These are phyloP conservation scores for Trichonephila clavipes DNA, from an alignment of 1,140 invertebrate species.

Conservation along the genomic window DNA sequence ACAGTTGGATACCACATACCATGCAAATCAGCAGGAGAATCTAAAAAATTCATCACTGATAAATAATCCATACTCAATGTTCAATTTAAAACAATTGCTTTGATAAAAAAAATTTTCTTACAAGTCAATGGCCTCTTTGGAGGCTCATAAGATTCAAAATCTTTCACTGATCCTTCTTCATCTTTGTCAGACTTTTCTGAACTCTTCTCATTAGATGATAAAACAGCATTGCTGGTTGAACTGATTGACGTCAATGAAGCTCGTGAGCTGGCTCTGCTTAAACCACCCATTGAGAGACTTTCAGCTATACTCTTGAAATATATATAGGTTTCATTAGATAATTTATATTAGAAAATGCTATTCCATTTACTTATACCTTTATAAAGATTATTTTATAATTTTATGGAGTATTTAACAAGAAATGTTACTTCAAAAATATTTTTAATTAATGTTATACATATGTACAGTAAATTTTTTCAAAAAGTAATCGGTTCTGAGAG, in stretches of 20 bases:
- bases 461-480: too few relatives aligned
- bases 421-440: neutral
- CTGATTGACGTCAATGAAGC: conserved; percentile 75
- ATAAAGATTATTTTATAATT: too few relatives aligned
- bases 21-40: conserved; percentile 96
- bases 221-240: conserved; percentile 65
- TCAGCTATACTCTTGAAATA: conserved; percentile 76
- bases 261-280: conserved; percentile 77
- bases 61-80: neutral
- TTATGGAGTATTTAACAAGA: neutral
- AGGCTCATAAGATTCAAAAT: conserved; percentile 68
- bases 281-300: conserved; percentile 62
- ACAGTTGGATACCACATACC: conserved; percentile 99
- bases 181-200: conserved; percentile 43
- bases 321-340: neutral
- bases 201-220: neutral
- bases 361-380: too few relatives aligned
- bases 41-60: conserved; percentile 44
- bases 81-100: neutral
- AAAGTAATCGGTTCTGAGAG: too few relatives aligned
- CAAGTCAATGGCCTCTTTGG: conserved; percentile 59
- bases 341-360: neutral
- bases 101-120: conserved; percentile 39
- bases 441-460: neutral
- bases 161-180: conserved; percentile 48